phyloP scores from a whole-genome alignment of 1,140 invertebrate genomes.

The Cydia fagiglandana region DNA sequence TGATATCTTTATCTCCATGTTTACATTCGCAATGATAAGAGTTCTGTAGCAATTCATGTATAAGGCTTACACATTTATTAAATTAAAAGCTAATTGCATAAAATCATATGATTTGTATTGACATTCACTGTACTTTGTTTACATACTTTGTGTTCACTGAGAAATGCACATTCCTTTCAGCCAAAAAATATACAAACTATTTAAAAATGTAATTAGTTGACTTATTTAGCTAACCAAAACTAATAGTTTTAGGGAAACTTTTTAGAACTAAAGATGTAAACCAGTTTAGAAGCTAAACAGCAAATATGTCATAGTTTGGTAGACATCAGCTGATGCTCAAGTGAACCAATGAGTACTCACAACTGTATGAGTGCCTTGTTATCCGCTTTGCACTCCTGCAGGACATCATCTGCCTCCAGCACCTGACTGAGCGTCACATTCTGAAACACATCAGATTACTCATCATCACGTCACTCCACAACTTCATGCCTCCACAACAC shows the following conservation, averaged over 20 bases:
- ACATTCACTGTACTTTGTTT: slow-evolving; percentile 5
- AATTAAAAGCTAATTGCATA: background rate
- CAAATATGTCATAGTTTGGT: background rate
- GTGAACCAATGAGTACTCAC: slow-evolving; percentile 83
- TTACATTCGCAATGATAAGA: slow-evolving; percentile 2
- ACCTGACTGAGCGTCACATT: slow-evolving; percentile 94
- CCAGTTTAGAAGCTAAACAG: background rate
- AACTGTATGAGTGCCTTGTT: slow-evolving; percentile 95
- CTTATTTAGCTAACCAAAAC: background rate
- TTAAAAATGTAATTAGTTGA: background rate
- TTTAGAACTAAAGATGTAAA: background rate
- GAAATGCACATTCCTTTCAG: slow-evolving; percentile 16
- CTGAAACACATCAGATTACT: slow-evolving; percentile 79
- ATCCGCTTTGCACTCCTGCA: slow-evolving; percentile 96
- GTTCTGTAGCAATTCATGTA: background rate
- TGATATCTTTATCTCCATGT: background rate
- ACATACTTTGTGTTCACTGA: slow-evolving; percentile 7
- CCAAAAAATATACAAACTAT: background rate
- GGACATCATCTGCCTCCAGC: slow-evolving; percentile 95
- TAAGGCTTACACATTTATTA: too few relatives aligned
- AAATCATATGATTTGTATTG: background rate
- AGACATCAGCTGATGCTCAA: background rate
- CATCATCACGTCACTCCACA: slow-evolving; percentile 34
- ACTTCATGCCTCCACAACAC: background rate
- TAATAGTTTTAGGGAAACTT: background rate